Conservation (phyloP, 2,113 vertebrate species). For the Erythrocercus mccallii region DNA sequence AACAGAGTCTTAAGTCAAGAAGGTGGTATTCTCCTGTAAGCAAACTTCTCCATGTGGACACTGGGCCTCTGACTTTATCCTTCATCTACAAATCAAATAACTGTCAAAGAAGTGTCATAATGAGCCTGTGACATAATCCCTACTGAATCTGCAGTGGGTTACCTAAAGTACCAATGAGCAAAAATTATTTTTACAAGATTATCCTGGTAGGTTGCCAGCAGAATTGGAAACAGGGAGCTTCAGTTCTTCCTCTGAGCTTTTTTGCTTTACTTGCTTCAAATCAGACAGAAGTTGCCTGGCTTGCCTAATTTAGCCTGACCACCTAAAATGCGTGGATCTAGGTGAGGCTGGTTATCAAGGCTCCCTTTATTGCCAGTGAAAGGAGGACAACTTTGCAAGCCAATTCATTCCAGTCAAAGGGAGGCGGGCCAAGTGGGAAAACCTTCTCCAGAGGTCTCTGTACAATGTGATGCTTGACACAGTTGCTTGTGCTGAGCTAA, state of each 20-base stretch:
- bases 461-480: not conserved
- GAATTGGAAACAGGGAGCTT: not conserved
- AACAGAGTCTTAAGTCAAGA: not conserved
- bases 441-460: not conserved
- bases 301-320: not conserved
- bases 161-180: not conserved
- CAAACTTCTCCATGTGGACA: not conserved
- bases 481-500: not conserved
- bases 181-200: not conserved
- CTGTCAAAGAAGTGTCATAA: not conserved
- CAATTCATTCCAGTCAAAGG: not conserved
- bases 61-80: not conserved
- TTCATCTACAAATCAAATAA: not conserved
- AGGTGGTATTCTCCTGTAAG: not conserved
- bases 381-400: not conserved
- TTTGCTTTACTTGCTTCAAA: not conserved
- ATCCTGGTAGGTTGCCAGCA: not conserved
- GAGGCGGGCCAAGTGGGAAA: not conserved
- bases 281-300: not conserved
- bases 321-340: not conserved
- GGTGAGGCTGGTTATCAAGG: not conserved
- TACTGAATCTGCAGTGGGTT: not conserved
- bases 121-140: not conserved
- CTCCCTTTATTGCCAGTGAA: not conserved
- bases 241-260: not conserved